phyloP scores from a whole-genome alignment of 2,113 vertebrate species.

The Cynopterus brachyotis region DNA sequence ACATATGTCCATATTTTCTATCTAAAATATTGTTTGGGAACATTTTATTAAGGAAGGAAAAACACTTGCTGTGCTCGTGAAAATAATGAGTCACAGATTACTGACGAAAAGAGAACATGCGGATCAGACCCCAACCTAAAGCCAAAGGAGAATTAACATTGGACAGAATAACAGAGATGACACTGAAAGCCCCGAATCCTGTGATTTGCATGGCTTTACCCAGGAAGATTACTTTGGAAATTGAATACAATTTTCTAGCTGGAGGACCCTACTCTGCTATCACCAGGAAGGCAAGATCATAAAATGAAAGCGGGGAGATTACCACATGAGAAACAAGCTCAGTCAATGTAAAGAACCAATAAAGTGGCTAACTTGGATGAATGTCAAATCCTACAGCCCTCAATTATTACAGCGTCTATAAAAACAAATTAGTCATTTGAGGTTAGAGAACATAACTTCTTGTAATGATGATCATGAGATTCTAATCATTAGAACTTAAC shows the following conservation, averaged over 20 bases:
- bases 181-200: background rate
- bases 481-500: constrained; percentile 45
- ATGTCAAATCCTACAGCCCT: background rate
- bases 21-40: constrained; percentile 45
- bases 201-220: background rate
- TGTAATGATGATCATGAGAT: constrained; percentile 52
- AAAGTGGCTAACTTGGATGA: background rate
- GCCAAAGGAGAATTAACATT: constrained; percentile 18
- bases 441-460: constrained; percentile 8
- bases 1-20: background rate
- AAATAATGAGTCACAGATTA: constrained; percentile 46
- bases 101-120: background rate
- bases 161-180: background rate
- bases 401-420: constrained; percentile 21
- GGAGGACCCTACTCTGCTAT: background rate
- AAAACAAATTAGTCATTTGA: constrained; percentile 44
- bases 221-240: constrained; percentile 2
- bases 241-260: background rate
- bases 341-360: background rate
- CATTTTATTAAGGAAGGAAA: constrained; percentile 46
- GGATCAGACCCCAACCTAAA: background rate
- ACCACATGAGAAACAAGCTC: background rate
- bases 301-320: background rate
- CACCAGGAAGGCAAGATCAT: background rate
- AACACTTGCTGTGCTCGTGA: constrained; percentile 48